phyloP scores from a whole-genome alignment of 2,113 vertebrate species.

The Megalops atlanticus region DNA sequence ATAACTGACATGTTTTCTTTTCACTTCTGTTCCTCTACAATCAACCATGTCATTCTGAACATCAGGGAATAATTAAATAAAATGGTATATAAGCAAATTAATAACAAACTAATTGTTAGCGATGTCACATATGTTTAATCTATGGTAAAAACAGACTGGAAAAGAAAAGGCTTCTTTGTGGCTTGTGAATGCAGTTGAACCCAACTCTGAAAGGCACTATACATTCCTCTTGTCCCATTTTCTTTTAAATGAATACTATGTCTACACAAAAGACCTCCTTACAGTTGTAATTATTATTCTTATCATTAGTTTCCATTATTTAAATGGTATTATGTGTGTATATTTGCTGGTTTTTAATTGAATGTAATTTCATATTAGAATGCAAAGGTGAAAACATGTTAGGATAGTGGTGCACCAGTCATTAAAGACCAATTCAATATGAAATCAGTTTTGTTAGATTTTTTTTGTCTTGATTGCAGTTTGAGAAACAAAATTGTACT shows the following conservation, averaged over 20 bases:
- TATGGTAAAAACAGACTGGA: conserved; percentile 37
- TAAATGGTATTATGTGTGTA: conserved; percentile 62
- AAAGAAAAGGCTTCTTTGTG: conserved; percentile 42
- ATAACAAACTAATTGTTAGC: conserved; percentile 29
- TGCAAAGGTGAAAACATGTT: conserved; percentile 64
- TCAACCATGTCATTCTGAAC: conserved; percentile 33
- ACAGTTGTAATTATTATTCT: conserved; percentile 58
- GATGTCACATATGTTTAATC: conserved; percentile 36
- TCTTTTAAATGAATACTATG: conserved; percentile 43
- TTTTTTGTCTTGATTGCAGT: neutral
- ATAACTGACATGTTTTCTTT: conserved; percentile 8
- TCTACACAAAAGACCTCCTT: conserved; percentile 62
- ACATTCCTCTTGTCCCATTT: conserved; percentile 64
- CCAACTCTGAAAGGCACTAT: conserved; percentile 56
- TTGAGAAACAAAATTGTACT: too few relatives aligned
- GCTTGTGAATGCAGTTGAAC: conserved; percentile 62
- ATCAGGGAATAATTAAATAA: conserved; percentile 29
- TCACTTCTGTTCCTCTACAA: conserved; percentile 19
- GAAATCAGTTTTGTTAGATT: conserved; percentile 39
- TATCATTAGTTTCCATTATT: conserved; percentile 58
- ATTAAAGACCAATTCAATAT: conserved; percentile 73
- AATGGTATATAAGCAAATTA: conserved; percentile 15
- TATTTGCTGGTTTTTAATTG: conserved; percentile 65
- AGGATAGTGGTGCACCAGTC: conserved; percentile 67
- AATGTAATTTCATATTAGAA: conserved; percentile 66